Evolutionary conservation across 2,888 invertebrate species (phyloP).

Genomic region (Dasysyrphus albostriatus): DNA sequence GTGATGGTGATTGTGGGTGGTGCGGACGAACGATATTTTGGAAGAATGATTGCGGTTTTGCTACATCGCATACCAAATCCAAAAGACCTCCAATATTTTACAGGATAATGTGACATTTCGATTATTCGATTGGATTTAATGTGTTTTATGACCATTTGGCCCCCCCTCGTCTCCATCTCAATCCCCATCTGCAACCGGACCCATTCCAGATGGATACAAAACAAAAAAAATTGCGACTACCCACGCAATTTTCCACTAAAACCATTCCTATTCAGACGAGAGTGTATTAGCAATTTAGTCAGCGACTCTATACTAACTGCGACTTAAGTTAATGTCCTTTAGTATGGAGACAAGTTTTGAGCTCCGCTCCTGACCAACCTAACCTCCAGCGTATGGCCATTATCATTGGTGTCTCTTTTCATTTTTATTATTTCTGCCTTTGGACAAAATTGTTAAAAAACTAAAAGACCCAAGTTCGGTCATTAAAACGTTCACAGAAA

Average conservation of each 20-base stretch:
- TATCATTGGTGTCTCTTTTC: constrained; percentile 50
- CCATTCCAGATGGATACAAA: constrained; percentile 12
- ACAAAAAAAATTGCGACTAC: constrained; percentile 59
- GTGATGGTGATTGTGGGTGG: neutral
- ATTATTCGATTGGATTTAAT: constrained; percentile 84
- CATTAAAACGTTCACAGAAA: constrained; percentile 56
- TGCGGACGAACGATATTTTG: constrained; percentile 34
- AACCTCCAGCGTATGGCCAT: constrained; percentile 30
- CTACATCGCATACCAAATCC: constrained; percentile 76
- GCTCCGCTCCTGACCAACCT: constrained; percentile 44
- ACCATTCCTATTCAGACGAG: constrained; percentile 37
- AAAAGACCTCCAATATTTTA: constrained; percentile 82
- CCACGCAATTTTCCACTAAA: constrained; percentile 74
- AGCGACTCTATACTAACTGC: constrained; percentile 44
- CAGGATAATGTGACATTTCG: constrained; percentile 84
- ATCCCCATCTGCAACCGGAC: neutral
- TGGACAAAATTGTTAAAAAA: constrained; percentile 60
- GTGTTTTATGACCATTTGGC: constrained; percentile 81
- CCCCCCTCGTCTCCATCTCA: neutral
- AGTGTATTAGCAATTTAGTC: constrained; percentile 71
- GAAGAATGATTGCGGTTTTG: constrained; percentile 75
- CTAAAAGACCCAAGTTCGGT: constrained; percentile 62
- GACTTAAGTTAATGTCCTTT: constrained; percentile 67
- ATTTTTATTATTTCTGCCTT: constrained; percentile 5
- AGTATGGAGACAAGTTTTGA: constrained; percentile 60